Base-by-base conservation (phyloP, 2,113 vertebrate species). In the Pedetes capensis region DNA sequence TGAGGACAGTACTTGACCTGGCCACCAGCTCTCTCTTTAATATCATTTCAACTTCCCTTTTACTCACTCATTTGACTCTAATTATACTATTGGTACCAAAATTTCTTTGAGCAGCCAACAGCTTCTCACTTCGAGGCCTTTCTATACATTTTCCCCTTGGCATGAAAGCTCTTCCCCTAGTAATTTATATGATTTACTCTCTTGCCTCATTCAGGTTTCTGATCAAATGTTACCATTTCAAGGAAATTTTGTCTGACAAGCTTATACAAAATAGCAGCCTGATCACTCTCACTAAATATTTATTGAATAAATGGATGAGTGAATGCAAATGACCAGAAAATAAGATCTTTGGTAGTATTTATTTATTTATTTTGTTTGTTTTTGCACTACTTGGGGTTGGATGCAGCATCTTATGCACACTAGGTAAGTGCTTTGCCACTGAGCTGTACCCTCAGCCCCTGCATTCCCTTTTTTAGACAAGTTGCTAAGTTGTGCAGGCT, bases 331-430 rank as follows among this genome's bases (percentile, higher is more conserved):
- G 0, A 55, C 22, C 37, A 74, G 14, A 86, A 85, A 59, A 82
- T 49, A 87, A 90, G 63, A 74, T 57, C 29, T 29, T 81, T 64
- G 3, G 16, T 57, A 93, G 27, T 63, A 47, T 34, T 75, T 91
- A 78, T 47, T n/a, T n/a, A n/a, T n/a, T n/a, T n/a, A n/a, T 88
- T 88, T 89, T 88, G 18, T 94, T 18, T 66, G 6, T 87, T 95
- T 87, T 89, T n/a, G n/a, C n/a, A n/a, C n/a, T n/a, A n/a, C n/a
- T n/a, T n/a, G n/a, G n/a, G n/a, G n/a, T n/a, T n/a, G n/a, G n/a
- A n/a, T n/a, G n/a, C n/a, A n/a, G n/a, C n/a, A n/a, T n/a, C n/a
- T n/a, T n/a, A n/a, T n/a, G n/a, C n/a, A n/a, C n/a, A n/a, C n/a
- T n/a, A n/a, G n/a, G n/a, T n/a, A n/a, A n/a, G n/a, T n/a, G n/a